Evolutionary conservation across 2,888 invertebrate genomes (phyloP), one percentile per base, ranked within the genome.

Genomic region (Polymixis lichenea): DNA sequence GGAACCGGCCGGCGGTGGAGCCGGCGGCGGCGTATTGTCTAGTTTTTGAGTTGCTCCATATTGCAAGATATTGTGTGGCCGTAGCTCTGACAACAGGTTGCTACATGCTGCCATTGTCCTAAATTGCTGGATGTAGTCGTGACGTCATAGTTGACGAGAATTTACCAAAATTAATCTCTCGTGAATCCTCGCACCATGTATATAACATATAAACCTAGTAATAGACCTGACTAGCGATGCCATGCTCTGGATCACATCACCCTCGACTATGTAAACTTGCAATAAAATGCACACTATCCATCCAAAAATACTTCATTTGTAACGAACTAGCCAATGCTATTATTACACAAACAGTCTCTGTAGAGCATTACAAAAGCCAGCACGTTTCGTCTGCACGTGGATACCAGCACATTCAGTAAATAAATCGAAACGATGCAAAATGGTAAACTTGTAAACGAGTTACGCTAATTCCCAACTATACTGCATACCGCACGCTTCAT

Each of bases 301-400:
- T 28, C 17, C 28, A 46, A 46, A 60, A 67, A 53, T 22, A 60
- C 0, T 46, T 9, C 6, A 8, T 25, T 19, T 22, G 22, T 32
- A 25, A 32, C 58, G 69, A 49, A 67, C 2, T 38, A 67, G 32
- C 19, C 58, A 38, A 70, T 56, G 53, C 60, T 60, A 56, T 66
- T 69, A 56, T 17, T 43, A 32, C 56, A 53, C 8, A 61, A 80
- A 61, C n/a, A 25, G 66, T 32, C 53, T 58, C 55, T 19, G 58
- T 22, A 72, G 49, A 49, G 53, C 66, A 25, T 66, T 67, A 61
- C 62, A 78, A 66, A 72, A 66, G 13, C 49, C 19, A 58, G 19
- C 68, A 80, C 74, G 60, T 80, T 53, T 60, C 19, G 49, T 56
- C 60, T 22, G 60, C 70, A 83, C 81, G 72, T 78, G 70, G 25